phyloP scores from a whole-genome alignment of 2,113 vertebrate genomes.

The Laterallus jamaicensis region DNA sequence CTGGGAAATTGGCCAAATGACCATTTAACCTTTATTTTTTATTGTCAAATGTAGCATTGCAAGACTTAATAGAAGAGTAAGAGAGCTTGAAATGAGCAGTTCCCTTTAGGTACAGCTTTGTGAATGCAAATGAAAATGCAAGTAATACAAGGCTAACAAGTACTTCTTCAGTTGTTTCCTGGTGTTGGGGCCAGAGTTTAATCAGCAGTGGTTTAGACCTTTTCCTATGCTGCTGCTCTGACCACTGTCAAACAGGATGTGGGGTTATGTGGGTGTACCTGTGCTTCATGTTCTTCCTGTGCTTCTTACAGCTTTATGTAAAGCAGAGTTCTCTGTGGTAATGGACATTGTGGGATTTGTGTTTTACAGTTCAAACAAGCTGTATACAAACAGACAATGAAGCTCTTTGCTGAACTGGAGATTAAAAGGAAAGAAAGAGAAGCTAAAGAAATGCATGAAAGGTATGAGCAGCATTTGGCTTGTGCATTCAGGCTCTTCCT shows the following conservation, averaged over 20 bases:
- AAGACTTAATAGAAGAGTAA: not conserved
- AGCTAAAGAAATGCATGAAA: slow-evolving; percentile 99
- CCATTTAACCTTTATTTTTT: not conserved
- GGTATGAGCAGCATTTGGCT: slow-evolving; percentile 71
- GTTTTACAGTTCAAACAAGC: slow-evolving; percentile 91
- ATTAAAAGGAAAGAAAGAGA: slow-evolving; percentile 99
- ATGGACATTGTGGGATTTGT: not conserved
- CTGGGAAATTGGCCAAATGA: not conserved
- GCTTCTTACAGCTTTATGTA: not conserved
- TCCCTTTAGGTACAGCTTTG: not conserved
- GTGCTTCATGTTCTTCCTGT: not conserved
- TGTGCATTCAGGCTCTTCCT: not conserved
- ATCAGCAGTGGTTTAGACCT: not conserved
- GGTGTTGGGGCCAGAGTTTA: not conserved
- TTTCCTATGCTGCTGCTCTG: not conserved
- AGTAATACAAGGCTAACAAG: not conserved
- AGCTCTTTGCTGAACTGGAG: slow-evolving; percentile 97
- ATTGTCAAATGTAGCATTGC: not conserved
- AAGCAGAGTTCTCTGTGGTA: not conserved
- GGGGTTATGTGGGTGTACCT: not conserved
- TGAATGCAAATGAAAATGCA: not conserved
- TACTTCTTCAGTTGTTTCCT: not conserved
- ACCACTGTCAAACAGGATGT: not conserved
- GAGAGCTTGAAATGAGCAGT: not conserved
- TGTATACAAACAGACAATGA: slow-evolving; percentile 99